A percentile compares a stretch with the other conserved stretches of the same genome.
These are phyloP conservation scores for Odontocerum albicorne DNA, from an alignment of 2,888 invertebrate species.

Conservation along the genomic window DNA sequence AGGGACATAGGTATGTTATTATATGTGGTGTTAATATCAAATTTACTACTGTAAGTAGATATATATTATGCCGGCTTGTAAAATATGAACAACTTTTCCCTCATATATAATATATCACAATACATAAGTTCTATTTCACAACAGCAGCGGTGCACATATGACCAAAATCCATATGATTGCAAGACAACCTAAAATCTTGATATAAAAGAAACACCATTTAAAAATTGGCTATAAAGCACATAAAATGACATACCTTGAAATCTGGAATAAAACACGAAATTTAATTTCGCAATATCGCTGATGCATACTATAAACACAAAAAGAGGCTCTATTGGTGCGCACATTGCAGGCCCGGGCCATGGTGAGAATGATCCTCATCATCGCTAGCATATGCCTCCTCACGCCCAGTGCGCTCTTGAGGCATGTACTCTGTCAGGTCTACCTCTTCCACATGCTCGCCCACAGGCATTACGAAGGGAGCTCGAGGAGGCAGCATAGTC, in stretches of 20 bases:
- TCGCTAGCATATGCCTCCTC: constrained; percentile 76
- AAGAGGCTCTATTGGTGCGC: constrained; percentile 67
- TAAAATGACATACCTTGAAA: constrained; percentile 9
- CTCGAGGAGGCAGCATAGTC: constrained; percentile 71
- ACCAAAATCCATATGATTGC: too few species aligned
- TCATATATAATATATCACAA: too few species aligned
- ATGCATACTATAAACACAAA: constrained; percentile 1
- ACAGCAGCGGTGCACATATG: too few species aligned
- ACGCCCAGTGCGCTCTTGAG: constrained; percentile 59
- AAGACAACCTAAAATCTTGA: neutral
- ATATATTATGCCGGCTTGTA: too few species aligned
- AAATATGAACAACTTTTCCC: too few species aligned
- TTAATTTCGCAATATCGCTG: too few species aligned
- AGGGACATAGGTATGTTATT: too few species aligned
- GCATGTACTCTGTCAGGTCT: constrained; percentile 74
- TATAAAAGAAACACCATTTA: neutral
- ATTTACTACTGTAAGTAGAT: too few species aligned
- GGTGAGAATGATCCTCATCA: constrained; percentile 59
- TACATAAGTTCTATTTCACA: too few species aligned
- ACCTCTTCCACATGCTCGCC: constrained; percentile 88
- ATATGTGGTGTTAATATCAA: too few species aligned
- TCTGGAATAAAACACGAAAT: constrained; percentile 9
- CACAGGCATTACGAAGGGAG: constrained; percentile 69
- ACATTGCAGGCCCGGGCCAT: constrained; percentile 72
- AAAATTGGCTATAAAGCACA: constrained; percentile 8